These are phyloP conservation scores for Cheilosia variabilis DNA, from an alignment of 2,888 invertebrate genomes.

Conservation along the genomic window DNA sequence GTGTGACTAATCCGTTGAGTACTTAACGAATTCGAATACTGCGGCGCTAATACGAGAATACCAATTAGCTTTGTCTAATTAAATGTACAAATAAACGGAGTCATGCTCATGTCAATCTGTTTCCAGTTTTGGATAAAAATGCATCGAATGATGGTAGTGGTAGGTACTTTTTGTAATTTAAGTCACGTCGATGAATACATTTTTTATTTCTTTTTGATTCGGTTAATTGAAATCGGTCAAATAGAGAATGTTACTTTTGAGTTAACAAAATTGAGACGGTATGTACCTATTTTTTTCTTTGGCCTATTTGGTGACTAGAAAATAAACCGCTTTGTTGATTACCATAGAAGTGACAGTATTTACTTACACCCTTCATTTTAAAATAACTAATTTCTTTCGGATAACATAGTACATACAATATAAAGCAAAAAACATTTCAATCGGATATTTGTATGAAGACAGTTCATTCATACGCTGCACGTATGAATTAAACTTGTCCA, in stretches of 20 bases:
- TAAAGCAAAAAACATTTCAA: too few relatives aligned
- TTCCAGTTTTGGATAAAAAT: constrained; percentile 12
- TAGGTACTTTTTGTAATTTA: constrained; percentile 1
- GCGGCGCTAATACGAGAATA: constrained; percentile 10
- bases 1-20: constrained; percentile 22
- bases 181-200: constrained; percentile 4
- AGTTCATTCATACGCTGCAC: too few relatives aligned
- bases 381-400: too few relatives aligned
- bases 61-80: constrained; percentile 16
- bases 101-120: constrained; percentile 14
- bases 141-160: constrained; percentile 10
- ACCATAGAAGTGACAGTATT: too few relatives aligned
- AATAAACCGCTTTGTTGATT: too few relatives aligned
- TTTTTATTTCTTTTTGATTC: not conserved
- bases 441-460: too few relatives aligned
- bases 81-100: constrained; percentile 21
- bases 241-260: not conserved
- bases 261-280: not conserved
- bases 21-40: constrained; percentile 9
- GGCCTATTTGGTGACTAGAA: not conserved
- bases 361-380: too few relatives aligned
- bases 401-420: too few relatives aligned
- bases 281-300: not conserved
- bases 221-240: not conserved
- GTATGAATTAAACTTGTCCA: too few relatives aligned